phyloP scores from a whole-genome alignment of 2,797 vertebrate genomes.

The Perodicticus potto region DNA sequence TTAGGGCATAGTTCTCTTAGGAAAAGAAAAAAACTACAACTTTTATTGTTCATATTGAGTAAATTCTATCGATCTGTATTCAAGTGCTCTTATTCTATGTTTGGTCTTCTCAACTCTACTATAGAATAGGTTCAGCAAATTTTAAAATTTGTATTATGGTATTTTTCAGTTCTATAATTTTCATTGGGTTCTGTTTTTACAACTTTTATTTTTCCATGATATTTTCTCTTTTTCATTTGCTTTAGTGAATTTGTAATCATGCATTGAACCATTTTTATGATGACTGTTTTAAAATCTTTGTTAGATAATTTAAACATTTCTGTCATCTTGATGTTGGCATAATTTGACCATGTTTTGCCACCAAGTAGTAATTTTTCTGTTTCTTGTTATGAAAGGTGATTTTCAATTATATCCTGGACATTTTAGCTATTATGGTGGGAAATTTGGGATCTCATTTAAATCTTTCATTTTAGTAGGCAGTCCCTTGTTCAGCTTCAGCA shows the following conservation, averaged over 20 bases:
- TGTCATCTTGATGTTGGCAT: not conserved
- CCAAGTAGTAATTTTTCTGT: not conserved
- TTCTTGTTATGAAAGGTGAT: not conserved
- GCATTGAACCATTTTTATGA: not conserved
- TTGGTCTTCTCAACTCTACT: not conserved
- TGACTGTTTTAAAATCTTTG: not conserved
- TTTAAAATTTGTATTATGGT: not conserved
- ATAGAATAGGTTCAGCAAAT: not conserved
- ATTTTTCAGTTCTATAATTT: not conserved
- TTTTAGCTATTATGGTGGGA: not conserved
- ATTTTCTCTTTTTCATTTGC: constrained; percentile 2
- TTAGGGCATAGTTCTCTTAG: too few species aligned
- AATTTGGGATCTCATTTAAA: not conserved
- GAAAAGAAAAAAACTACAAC: too few species aligned
- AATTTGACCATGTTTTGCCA: not conserved
- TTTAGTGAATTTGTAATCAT: not conserved
- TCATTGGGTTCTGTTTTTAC: not conserved
- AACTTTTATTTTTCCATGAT: not conserved
- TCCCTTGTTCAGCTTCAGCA: not conserved
- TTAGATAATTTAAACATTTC: not conserved
- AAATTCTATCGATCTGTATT: not conserved
- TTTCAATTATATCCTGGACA: not conserved
- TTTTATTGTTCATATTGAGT: not conserved
- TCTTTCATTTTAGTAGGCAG: not conserved
- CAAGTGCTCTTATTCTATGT: not conserved